Percentiles rank a stretch among this genome's conserved stretches.
phyloP scores from a whole-genome alignment of 2,797 vertebrate species.

The Pseudocheirus occidentalis region DNA sequence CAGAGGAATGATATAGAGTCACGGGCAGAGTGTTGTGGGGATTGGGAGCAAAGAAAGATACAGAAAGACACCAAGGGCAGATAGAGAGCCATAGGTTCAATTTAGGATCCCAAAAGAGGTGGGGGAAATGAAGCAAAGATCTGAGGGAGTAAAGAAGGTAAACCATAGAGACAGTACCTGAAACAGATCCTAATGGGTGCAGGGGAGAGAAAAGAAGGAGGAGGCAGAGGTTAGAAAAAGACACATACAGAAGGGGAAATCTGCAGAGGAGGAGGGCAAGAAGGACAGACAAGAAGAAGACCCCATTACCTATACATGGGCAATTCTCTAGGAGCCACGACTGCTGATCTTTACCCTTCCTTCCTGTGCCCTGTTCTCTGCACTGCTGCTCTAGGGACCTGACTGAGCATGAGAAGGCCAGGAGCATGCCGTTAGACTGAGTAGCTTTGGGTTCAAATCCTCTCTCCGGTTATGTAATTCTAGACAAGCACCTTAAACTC shows the following conservation, averaged over 20 bases:
- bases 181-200: conserved; percentile 91
- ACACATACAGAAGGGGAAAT: conserved; percentile 75
- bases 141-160: not conserved
- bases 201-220: conserved; percentile 79
- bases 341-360: not conserved
- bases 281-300: conserved; percentile 61
- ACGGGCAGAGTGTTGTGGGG: not conserved
- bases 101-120: not conserved
- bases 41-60: not conserved
- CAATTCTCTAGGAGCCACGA: not conserved
- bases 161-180: conserved; percentile 85
- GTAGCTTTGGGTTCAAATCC: not conserved
- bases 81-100: not conserved
- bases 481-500: not conserved
- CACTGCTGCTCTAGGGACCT: not conserved
- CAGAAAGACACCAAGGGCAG: not conserved
- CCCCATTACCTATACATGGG: not conserved
- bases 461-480: not conserved
- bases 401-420: not conserved
- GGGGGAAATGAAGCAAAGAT: not conserved
- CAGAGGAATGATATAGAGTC: not conserved
- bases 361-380: not conserved
- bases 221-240: conserved; percentile 69
- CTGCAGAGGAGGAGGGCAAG: conserved; percentile 79
- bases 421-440: not conserved